These are phyloP conservation scores for Augochlorella aurata DNA, from an alignment of 2,888 invertebrate genomes.

Conservation along the genomic window DNA sequence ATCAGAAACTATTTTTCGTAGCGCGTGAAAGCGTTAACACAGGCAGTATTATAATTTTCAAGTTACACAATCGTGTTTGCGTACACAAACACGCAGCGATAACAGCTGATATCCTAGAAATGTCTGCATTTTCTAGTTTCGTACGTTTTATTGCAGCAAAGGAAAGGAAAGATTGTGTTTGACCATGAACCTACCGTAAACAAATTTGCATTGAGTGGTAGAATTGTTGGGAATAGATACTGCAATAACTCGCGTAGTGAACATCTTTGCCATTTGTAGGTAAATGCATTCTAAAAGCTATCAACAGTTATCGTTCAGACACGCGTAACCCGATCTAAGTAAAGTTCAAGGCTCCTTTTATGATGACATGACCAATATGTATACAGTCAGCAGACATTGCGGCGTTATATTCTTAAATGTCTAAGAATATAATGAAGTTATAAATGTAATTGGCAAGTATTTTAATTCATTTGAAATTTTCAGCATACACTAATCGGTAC, in stretches of 20 bases:
- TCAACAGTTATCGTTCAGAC: background rate
- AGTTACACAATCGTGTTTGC: background rate
- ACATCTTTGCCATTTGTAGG: slow-evolving; percentile 7
- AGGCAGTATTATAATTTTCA: background rate
- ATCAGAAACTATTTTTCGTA: slow-evolving; percentile 10
- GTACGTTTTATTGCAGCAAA: background rate
- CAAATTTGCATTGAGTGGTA: background rate
- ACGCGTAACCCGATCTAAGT: background rate
- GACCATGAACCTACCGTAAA: background rate
- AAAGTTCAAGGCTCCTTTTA: slow-evolving; percentile 5
- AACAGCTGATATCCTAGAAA: background rate
- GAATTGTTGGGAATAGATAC: background rate
- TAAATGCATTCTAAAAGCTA: background rate
- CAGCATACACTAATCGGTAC: background rate
- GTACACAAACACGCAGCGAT: background rate
- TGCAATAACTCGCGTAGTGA: background rate
- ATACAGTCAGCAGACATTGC: background rate
- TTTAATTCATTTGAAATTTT: background rate
- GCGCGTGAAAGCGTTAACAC: background rate
- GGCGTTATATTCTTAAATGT: background rate
- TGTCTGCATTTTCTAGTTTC: background rate
- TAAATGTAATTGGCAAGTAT: background rate
- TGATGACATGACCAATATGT: background rate
- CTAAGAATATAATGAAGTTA: background rate
- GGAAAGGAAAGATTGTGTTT: background rate